Percentiles rank a stretch among this genome's conserved stretches.
These are phyloP conservation scores for Argynnis bischoffii DNA, from an alignment of 2,888 invertebrate species.

Conservation along the genomic window DNA sequence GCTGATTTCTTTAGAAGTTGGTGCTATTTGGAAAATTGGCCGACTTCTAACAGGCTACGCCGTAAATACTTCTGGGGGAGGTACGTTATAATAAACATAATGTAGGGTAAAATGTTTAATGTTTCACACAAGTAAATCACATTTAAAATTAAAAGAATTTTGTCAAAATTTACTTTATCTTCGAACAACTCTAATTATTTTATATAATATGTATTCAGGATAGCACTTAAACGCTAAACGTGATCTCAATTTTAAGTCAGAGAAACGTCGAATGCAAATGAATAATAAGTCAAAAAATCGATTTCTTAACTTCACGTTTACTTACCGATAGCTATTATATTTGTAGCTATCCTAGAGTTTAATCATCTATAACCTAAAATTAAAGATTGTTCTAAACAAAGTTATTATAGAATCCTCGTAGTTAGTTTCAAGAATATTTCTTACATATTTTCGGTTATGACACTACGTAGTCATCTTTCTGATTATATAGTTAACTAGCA, in stretches of 20 bases:
- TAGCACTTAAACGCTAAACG: neutral
- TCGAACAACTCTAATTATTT: neutral
- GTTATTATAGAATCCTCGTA: too few relatives aligned
- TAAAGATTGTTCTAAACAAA: too few relatives aligned
- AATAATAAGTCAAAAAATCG: slow-evolving; percentile 1
- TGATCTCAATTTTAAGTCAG: slow-evolving; percentile 1
- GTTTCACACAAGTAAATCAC: slow-evolving; percentile 4
- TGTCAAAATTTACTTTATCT: too few relatives aligned
- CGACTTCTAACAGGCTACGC: slow-evolving; percentile 47
- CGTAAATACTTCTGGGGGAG: slow-evolving; percentile 43
- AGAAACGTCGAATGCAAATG: neutral
- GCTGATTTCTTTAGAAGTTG: slow-evolving; percentile 48
- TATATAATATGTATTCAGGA: neutral
- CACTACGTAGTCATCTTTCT: too few relatives aligned
- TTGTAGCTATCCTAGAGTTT: neutral
- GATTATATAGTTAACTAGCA: too few relatives aligned
- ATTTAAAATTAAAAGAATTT: neutral
- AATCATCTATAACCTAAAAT: too few relatives aligned
- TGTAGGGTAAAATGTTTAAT: too few relatives aligned
- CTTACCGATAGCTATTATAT: neutral
- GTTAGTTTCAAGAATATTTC: too few relatives aligned
- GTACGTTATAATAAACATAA: slow-evolving; percentile 47
- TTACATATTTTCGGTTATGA: too few relatives aligned
- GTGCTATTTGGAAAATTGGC: slow-evolving; percentile 56
- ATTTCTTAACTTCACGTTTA: neutral